Evolutionary conservation across 1,140 invertebrate species (phyloP).

Genomic region (Globodera ellingtonae): DNA sequence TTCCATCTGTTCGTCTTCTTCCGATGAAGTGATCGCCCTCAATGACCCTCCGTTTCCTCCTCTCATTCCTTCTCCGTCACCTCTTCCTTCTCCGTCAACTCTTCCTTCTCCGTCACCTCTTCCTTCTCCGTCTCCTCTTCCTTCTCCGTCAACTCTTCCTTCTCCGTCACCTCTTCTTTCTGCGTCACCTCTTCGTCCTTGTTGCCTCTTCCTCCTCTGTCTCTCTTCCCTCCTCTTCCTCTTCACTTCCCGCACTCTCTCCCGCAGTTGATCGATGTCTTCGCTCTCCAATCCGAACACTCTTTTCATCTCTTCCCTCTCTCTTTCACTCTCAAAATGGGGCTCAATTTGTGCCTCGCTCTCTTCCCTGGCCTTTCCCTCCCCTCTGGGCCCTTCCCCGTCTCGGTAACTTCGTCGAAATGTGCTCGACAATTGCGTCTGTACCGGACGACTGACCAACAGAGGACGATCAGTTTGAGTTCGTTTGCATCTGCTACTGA

Average conservation of each 20-base stretch:
- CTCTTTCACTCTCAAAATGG: neutral
- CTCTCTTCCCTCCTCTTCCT: neutral
- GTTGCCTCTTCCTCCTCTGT: neutral
- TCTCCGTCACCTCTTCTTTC: no score
- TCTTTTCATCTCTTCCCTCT: constrained; percentile 21
- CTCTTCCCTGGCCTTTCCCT: constrained; percentile 6
- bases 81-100: neutral
- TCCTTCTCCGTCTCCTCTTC: neutral
- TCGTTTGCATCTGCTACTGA: neutral
- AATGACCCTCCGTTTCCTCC: neutral
- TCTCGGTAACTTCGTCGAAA: constrained; percentile 18
- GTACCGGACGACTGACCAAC: constrained; percentile 17
- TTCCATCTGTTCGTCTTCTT: neutral
- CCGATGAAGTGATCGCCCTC: neutral
- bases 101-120: no score
- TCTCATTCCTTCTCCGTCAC: neutral
- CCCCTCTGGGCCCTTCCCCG: neutral
- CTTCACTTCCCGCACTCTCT: neutral
- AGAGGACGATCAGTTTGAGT: constrained; percentile 11
- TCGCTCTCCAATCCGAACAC: constrained; percentile 26
- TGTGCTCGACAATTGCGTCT: constrained; percentile 34
- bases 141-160: neutral
- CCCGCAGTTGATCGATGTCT: neutral
- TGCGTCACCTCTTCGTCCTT: no score
- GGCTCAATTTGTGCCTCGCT: constrained; percentile 1